These are phyloP conservation scores for Atherinomorus stipes DNA, from an alignment of 2,113 vertebrate genomes.

Conservation along the genomic window DNA sequence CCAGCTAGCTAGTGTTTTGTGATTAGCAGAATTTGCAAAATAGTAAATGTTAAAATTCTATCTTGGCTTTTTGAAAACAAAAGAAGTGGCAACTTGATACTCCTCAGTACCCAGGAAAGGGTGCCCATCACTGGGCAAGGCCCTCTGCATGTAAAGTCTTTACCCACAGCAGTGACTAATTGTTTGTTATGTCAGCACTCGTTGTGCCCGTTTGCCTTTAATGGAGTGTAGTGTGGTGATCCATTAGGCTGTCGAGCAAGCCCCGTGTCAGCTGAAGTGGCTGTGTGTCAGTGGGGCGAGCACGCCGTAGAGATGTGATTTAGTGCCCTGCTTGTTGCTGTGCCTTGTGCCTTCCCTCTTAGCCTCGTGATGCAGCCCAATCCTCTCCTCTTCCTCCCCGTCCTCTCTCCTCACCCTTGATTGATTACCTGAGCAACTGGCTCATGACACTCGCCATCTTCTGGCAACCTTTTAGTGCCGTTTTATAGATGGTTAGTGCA, in stretches of 20 bases:
- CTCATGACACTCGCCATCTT: constrained; percentile 80
- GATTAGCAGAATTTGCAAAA: neutral
- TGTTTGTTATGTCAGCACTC: constrained; percentile 83
- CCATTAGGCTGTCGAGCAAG: constrained; percentile 80
- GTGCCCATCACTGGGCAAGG: constrained; percentile 52
- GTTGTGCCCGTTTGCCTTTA: constrained; percentile 80
- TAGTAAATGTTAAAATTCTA: neutral
- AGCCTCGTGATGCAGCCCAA: constrained; percentile 60
- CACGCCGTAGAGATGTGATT: constrained; percentile 78
- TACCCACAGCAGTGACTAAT: constrained; percentile 80
- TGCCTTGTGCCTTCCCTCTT: constrained; percentile 59
- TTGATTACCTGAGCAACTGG: constrained; percentile 79
- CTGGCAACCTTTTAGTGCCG: constrained; percentile 84
- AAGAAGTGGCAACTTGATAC: neutral
- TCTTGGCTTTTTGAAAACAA: neutral
- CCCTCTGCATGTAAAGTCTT: constrained; percentile 53
- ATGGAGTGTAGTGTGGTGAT: constrained; percentile 84
- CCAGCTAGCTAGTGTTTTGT: neutral
- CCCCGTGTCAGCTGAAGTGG: constrained; percentile 79
- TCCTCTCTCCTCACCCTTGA: constrained; percentile 72
- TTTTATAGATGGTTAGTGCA: constrained; percentile 86
- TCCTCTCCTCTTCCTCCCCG: constrained; percentile 59
- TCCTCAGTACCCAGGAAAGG: constrained; percentile 17
- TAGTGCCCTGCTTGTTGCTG: constrained; percentile 75
- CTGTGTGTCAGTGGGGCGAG: constrained; percentile 72